Conservation (phyloP, 1,140 invertebrate genomes). For the Drosophila sp. region DNA sequence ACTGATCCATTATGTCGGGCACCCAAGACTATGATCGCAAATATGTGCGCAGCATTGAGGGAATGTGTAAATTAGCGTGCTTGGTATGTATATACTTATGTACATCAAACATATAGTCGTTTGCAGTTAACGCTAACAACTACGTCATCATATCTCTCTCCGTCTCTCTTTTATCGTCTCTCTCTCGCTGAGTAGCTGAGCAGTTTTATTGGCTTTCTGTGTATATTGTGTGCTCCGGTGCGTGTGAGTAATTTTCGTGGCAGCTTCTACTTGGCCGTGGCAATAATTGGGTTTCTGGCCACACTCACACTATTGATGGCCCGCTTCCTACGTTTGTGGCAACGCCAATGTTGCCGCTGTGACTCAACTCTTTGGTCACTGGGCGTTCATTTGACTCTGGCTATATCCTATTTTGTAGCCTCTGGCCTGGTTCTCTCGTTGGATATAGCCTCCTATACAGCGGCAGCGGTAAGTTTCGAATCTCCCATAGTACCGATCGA, state of each 20-base stretch:
- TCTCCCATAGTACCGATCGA: not conserved
- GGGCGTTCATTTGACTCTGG: constrained; percentile 45
- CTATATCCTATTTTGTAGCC: constrained; percentile 60
- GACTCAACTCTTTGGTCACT: constrained; percentile 47
- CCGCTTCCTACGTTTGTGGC: constrained; percentile 52
- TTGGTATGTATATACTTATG: constrained; percentile 46
- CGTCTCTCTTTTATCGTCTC: not conserved
- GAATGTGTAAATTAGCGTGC: constrained; percentile 59
- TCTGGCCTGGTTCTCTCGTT: constrained; percentile 66
- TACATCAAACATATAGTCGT: not conserved
- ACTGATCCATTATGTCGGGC: constrained; percentile 41
- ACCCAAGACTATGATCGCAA: constrained; percentile 58
- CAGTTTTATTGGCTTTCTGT: constrained; percentile 59
- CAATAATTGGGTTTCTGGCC: constrained; percentile 41
- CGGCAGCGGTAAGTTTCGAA: constrained; percentile 53
- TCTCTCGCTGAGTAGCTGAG: constrained; percentile 37
- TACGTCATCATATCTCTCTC: constrained; percentile 2
- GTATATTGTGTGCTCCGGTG: constrained; percentile 66
- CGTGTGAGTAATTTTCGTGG: constrained; percentile 67
- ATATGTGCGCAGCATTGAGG: constrained; percentile 65
- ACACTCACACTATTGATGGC: constrained; percentile 43
- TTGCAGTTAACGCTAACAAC: constrained; percentile 3
- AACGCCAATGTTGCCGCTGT: constrained; percentile 40
- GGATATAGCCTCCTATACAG: constrained; percentile 59
- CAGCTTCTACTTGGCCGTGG: constrained; percentile 61